Percentiles rank a stretch among this genome's conserved stretches.
Conservation (phyloP, 2,888 invertebrate species). For the Emesis russula region DNA sequence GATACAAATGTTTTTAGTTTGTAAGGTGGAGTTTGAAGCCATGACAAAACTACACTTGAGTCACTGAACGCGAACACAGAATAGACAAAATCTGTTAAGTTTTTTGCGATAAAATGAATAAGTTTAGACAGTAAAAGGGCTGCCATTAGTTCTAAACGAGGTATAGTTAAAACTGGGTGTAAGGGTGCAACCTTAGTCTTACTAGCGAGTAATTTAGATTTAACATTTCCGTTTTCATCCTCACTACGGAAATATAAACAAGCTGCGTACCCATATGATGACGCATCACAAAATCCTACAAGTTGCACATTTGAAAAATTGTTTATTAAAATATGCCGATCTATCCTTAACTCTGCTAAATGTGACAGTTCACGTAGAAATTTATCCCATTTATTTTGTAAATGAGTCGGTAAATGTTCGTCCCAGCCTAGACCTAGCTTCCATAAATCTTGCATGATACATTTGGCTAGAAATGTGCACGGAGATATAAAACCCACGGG, state of each 20-base stretch:
- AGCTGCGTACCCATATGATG: conserved; percentile 25
- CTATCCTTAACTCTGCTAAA: conserved; percentile 18
- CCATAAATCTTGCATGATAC: conserved; percentile 56
- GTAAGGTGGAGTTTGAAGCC: conserved; percentile 48
- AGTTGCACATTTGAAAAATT: neutral
- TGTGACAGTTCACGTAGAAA: conserved; percentile 21
- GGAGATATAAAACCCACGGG: conserved; percentile 38
- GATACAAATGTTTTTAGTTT: conserved; percentile 54
- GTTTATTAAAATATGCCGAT: conserved; percentile 21
- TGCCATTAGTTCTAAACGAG: neutral
- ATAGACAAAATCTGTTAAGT: neutral
- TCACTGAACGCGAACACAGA: conserved; percentile 26
- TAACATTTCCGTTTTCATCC: neutral
- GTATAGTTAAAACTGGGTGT: neutral
- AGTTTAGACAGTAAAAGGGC: neutral
- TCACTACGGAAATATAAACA: neutral
- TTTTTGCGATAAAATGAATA: neutral
- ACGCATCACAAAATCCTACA: conserved; percentile 42
- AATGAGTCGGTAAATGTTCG: conserved; percentile 11
- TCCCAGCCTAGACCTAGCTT: conserved; percentile 61
- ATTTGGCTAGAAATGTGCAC: conserved; percentile 50
- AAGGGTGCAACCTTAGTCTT: neutral
- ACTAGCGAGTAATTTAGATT: neutral
- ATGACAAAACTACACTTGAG: conserved; percentile 49
- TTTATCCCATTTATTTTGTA: conserved; percentile 34